Evolutionary conservation across 2,797 vertebrate genomes (phyloP), one percentile per base, ranked within the genome.

Genomic region (Champsocephalus esox): DNA sequence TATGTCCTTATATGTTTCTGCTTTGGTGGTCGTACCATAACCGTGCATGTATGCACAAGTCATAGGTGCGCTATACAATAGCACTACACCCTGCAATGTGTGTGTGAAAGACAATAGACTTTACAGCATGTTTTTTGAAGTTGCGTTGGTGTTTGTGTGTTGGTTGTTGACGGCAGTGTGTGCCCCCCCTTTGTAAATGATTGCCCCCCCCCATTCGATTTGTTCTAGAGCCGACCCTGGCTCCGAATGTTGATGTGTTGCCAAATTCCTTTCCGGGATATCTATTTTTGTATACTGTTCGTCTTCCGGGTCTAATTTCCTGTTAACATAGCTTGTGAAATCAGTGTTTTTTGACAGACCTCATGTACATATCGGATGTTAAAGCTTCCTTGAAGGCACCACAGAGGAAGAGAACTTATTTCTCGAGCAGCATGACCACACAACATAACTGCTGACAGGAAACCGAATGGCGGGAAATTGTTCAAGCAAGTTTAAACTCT

Each of bases 221-320:
- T 21, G 21, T 21, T 21, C 21, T 21, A 21, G 21, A 21, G 21
- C 21, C 21, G 21, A 21, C 21, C 21, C 21, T 21, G 21, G n/a
- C 2, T 63, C 5, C 13, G 9, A 38, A 58, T 69, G 77, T 54
- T 70, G 38, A 70, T 69, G 12, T 50, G 4, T 4, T 66, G 80
- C 75, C 49, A 82, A 72, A 70, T 49, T 57, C 21, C 5, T 61
- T 69, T 77, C 48, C 81, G 67, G 70, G 70, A 89, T 41, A 49
- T 86, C 70, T 68, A 21, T 61, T 73, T 81, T 83, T 84, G 66
- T 66, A 84, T 77, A 66, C 84, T 81, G 73, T 81, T 80, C 5
- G 9, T 58, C 64, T 84, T 82, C 66, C 34, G 1, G 49, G 4
- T 71, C 41, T 57, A 34, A 84, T 84, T 88, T 80, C 60, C 77